Evolutionary conservation across 1,140 invertebrate species (phyloP).

Genomic region (Schlechtendalia chinensis): DNA sequence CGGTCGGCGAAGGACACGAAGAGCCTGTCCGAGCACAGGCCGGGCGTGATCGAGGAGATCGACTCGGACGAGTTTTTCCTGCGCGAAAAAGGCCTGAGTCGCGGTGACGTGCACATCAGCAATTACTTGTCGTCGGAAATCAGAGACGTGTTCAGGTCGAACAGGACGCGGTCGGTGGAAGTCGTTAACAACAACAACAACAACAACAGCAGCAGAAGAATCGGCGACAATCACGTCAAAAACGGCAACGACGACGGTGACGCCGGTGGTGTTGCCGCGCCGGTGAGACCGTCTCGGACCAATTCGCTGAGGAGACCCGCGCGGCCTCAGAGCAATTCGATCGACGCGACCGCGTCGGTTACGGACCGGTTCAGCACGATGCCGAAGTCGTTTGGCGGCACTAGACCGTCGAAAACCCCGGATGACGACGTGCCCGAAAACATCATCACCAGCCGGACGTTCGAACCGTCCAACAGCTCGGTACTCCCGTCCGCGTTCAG

Average conservation of each 20-base stretch:
- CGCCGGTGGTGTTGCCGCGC: conserved; percentile 53
- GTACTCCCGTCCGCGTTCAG: not conserved
- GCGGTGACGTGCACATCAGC: conserved; percentile 75
- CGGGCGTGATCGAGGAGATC: conserved; percentile 75
- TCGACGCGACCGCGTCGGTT: not conserved
- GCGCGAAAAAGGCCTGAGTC: conserved; percentile 73
- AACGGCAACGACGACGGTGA: conserved; percentile 53
- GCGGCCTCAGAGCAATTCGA: not conserved
- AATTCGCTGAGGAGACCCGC: conserved; percentile 55
- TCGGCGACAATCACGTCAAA: no score
- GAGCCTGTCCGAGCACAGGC: conserved; percentile 51
- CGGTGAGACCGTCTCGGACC: conserved; percentile 52
- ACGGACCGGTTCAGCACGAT: conserved; percentile 28
- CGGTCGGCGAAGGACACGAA: conserved; percentile 44
- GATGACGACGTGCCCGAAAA: not conserved
- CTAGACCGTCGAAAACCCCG: not conserved
- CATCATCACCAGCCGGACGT: conserved; percentile 30
- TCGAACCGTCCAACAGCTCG: conserved; percentile 3
- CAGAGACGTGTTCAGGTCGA: conserved; percentile 69
- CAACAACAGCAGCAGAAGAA: conserved; percentile 53
- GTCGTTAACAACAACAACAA: conserved; percentile 60
- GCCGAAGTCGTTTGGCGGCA: conserved; percentile 39
- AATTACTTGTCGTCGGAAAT: conserved; percentile 75
- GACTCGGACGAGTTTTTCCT: conserved; percentile 84
- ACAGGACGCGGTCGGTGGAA: conserved; percentile 59